Conservation (phyloP, 2,888 invertebrate genomes). For the Eristalinus sepulchralis region DNA sequence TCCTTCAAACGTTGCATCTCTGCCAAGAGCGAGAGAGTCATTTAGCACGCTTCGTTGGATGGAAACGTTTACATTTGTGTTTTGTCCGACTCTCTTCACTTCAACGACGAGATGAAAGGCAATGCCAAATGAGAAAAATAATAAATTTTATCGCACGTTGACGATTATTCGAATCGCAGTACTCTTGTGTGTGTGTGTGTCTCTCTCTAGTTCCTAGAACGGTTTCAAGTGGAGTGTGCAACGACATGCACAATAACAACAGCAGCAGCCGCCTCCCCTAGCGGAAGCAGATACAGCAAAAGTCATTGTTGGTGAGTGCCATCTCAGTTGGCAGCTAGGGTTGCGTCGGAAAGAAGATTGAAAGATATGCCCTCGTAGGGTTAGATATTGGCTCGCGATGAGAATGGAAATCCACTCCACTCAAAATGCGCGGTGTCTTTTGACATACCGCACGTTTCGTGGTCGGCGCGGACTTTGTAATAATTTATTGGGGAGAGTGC, state of each 20-base stretch:
- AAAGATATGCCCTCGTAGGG: conserved; percentile 46
- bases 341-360: conserved; percentile 34
- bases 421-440: conserved; percentile 48
- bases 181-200: neutral
- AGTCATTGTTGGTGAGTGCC: conserved; percentile 7
- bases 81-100: conserved; percentile 6
- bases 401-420: neutral
- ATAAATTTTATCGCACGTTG: conserved; percentile 52
- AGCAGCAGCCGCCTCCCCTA: neutral
- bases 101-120: conserved; percentile 12
- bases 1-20: neutral
- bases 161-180: conserved; percentile 51
- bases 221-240: conserved; percentile 17
- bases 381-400: neutral
- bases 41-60: conserved; percentile 7
- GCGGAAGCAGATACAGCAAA: neutral
- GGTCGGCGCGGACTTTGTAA: conserved; percentile 21
- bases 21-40: neutral
- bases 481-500: conserved; percentile 61
- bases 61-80: neutral
- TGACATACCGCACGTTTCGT: conserved; percentile 40
- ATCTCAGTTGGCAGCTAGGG: neutral
- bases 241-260: neutral
- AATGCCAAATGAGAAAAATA: conserved; percentile 20
- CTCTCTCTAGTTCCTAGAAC: conserved; percentile 26